Percentiles rank a stretch among this genome's conserved stretches.
Conservation (phyloP, 2,888 invertebrate species). For the Bellardia pandia region DNA sequence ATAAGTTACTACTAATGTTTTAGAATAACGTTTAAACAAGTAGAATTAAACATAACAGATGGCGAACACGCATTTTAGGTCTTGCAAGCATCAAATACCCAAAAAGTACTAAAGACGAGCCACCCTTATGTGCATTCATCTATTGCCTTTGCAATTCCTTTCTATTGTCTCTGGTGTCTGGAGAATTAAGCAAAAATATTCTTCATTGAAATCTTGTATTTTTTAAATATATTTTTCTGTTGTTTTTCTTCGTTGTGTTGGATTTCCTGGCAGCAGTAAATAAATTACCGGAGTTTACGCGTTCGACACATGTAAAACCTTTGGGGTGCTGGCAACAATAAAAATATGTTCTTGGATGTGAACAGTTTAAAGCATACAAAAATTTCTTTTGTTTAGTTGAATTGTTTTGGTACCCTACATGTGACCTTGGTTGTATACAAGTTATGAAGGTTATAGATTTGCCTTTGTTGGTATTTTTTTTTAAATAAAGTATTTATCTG, state of each 20-base stretch:
- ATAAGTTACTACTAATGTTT: too few relatives aligned
- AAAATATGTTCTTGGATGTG: conserved; percentile 24
- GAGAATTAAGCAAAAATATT: conserved; percentile 56
- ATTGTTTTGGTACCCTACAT: background rate
- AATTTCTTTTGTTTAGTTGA: conserved; percentile 42
- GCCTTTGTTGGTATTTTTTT: too few relatives aligned
- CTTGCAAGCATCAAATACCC: too few relatives aligned
- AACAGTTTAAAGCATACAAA: background rate
- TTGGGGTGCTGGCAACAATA: conserved; percentile 50
- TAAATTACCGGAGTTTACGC: conserved; percentile 73
- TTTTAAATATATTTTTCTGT: background rate
- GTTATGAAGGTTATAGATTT: too few relatives aligned
- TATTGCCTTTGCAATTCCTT: background rate
- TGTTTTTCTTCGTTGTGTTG: conserved; percentile 33
- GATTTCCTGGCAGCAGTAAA: conserved; percentile 53
- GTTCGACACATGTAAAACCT: conserved; percentile 69
- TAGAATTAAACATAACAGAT: too few relatives aligned
- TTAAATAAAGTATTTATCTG: too few relatives aligned
- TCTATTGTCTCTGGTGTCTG: conserved; percentile 8
- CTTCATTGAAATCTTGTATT: conserved; percentile 60
- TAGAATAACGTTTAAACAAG: too few relatives aligned
- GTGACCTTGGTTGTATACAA: background rate
- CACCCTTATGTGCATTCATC: background rate
- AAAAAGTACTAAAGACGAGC: too few relatives aligned
- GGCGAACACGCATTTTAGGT: too few relatives aligned